Evolutionary conservation across 2,888 invertebrate species (phyloP).

Genomic region (Pandemis heparana): DNA sequence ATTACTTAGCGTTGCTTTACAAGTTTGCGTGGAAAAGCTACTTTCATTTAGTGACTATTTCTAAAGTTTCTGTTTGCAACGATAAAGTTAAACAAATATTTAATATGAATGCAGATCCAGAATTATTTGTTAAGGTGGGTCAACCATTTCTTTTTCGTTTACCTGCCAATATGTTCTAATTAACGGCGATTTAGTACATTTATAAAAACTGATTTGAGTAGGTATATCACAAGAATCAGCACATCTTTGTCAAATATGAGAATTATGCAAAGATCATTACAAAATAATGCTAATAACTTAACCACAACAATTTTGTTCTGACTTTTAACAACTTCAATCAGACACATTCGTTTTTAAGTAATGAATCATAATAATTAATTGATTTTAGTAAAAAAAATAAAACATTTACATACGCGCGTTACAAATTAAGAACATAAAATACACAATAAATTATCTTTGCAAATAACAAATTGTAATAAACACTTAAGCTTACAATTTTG

Average conservation of each 20-base stretch:
- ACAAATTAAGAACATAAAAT: not conserved
- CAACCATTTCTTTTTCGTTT: not conserved
- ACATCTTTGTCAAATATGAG: not conserved
- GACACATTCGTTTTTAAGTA: not conserved
- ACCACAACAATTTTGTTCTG: slow-evolving; percentile 7
- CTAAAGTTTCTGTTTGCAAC: not conserved
- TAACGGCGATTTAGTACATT: too few relatives aligned
- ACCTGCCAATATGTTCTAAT: not conserved
- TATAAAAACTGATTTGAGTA: too few relatives aligned
- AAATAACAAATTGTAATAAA: slow-evolving; percentile 6
- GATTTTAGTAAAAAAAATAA: not conserved
- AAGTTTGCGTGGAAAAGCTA: not conserved
- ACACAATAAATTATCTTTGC: not conserved
- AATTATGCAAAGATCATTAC: not conserved
- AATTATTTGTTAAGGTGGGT: not conserved
- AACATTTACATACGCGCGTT: not conserved
- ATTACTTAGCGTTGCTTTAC: too few relatives aligned
- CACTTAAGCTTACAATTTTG: not conserved
- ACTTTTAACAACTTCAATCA: not conserved
- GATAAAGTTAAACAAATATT: not conserved
- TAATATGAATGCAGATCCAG: not conserved
- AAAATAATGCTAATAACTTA: not conserved
- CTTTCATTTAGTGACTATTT: not conserved
- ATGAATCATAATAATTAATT: not conserved
- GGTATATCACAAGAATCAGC: not conserved